Conservation (phyloP, 1,140 invertebrate genomes). For the Trypoxylus dichotomus region DNA sequence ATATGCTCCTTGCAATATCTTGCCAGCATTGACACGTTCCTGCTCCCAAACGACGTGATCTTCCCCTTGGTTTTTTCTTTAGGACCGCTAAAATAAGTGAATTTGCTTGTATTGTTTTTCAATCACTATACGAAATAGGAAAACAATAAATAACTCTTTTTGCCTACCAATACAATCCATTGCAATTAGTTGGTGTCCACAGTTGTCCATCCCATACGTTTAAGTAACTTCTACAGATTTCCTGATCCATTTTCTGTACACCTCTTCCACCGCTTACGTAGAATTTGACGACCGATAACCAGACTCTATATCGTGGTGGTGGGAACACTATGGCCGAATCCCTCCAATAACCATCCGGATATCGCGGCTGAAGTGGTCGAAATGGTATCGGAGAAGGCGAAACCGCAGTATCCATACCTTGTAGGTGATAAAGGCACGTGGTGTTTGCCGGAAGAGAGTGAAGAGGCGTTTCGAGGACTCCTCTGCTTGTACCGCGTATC, state of each 20-base stretch:
- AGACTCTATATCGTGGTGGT: slow-evolving; percentile 73
- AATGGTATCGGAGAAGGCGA: slow-evolving; percentile 61
- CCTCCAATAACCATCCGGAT: slow-evolving; percentile 61
- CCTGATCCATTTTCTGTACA: slow-evolving; percentile 64
- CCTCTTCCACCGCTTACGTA: slow-evolving; percentile 62
- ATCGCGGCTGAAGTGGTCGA: slow-evolving; percentile 61
- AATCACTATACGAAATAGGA: neutral
- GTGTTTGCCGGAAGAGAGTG: slow-evolving; percentile 84
- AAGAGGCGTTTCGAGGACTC: slow-evolving; percentile 75
- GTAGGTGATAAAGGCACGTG: slow-evolving; percentile 84
- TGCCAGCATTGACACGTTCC: slow-evolving; percentile 72
- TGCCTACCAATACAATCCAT: slow-evolving; percentile 74
- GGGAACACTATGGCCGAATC: slow-evolving; percentile 60
- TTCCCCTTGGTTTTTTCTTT: slow-evolving; percentile 46
- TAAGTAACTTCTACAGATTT: slow-evolving; percentile 76
- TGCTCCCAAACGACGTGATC: slow-evolving; percentile 50
- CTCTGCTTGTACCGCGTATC: slow-evolving; percentile 75
- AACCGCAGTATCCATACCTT: slow-evolving; percentile 62
- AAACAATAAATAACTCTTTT: slow-evolving; percentile 16
- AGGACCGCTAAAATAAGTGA: neutral
- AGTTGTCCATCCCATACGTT: slow-evolving; percentile 83
- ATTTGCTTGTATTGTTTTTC: neutral
- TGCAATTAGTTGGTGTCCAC: slow-evolving; percentile 74
- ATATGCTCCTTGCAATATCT: slow-evolving; percentile 77
- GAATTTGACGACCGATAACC: slow-evolving; percentile 86